Evolutionary conservation across 2,113 vertebrate species (phyloP).

Genomic region (Puffinus mauretanicus): DNA sequence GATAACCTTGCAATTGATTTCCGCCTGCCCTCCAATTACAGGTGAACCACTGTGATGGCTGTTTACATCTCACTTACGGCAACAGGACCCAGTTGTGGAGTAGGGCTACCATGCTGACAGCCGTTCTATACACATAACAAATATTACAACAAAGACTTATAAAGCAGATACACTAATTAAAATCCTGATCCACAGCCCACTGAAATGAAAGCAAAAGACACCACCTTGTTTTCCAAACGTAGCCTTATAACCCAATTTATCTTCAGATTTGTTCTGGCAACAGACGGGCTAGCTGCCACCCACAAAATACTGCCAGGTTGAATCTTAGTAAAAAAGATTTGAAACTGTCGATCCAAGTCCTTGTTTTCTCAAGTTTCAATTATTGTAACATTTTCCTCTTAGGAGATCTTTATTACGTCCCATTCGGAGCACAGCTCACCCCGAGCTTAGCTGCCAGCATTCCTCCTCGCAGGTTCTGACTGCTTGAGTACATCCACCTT

Average conservation of each 20-base stretch:
- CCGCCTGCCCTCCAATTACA: background rate
- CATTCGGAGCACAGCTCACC: background rate
- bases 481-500: background rate
- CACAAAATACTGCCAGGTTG: background rate
- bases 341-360: background rate
- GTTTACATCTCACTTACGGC: background rate
- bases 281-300: background rate
- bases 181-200: background rate
- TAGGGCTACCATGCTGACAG: background rate
- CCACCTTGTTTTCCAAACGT: background rate
- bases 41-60: background rate
- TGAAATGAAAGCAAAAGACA: background rate
- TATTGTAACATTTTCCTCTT: background rate
- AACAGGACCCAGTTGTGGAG: background rate
- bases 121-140: background rate
- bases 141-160: background rate
- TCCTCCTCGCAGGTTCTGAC: background rate
- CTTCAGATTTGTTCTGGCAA: background rate
- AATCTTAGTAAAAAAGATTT: background rate
- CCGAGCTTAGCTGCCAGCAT: rapidly evolving
- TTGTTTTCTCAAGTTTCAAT: conserved; percentile 5
- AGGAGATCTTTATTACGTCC: background rate
- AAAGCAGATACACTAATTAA: background rate
- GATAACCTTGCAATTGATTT: background rate
- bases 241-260: background rate